Evolutionary conservation across 2,797 vertebrate species (phyloP).

Genomic region (Rhabdomys pumilio): DNA sequence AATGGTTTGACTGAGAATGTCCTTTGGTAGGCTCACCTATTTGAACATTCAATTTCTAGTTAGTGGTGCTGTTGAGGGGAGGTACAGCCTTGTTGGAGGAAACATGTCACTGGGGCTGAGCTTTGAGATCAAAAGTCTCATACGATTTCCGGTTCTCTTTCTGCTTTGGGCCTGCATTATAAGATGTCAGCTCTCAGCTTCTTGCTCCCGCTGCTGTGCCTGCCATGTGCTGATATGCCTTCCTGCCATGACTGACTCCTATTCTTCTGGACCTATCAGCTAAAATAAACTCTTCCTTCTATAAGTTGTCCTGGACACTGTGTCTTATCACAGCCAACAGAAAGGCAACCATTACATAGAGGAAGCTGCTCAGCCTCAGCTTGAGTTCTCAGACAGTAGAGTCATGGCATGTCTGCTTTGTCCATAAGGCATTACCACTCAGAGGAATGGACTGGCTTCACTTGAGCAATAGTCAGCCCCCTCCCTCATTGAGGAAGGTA

Average conservation of each 20-base stretch:
- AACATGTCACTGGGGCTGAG: not conserved
- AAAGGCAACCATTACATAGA: not conserved
- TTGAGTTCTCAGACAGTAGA: not conserved
- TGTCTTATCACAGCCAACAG: not conserved
- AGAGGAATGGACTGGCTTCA: not conserved
- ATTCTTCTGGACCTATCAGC: not conserved
- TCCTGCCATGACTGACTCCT: no score
- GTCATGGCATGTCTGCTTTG: not conserved
- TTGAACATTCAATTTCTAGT: not conserved
- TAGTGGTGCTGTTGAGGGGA: no score
- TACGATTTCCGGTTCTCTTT: not conserved
- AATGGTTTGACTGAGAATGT: not conserved
- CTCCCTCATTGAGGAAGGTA: not conserved
- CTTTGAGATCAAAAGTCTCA: not conserved
- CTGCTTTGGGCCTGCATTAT: not conserved
- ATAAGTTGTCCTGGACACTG: not conserved
- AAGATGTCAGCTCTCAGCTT: not conserved
- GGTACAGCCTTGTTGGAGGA: not conserved
- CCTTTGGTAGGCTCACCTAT: not conserved
- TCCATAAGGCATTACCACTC: not conserved
- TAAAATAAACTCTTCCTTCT: not conserved
- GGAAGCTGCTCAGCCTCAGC: not conserved
- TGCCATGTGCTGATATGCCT: not conserved
- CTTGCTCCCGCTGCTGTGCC: not conserved
- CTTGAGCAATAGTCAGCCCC: not conserved